Evolutionary conservation across 1,140 invertebrate genomes (phyloP), one percentile per base, ranked within the genome.

Genomic region (Macrocentrus cingulum): DNA sequence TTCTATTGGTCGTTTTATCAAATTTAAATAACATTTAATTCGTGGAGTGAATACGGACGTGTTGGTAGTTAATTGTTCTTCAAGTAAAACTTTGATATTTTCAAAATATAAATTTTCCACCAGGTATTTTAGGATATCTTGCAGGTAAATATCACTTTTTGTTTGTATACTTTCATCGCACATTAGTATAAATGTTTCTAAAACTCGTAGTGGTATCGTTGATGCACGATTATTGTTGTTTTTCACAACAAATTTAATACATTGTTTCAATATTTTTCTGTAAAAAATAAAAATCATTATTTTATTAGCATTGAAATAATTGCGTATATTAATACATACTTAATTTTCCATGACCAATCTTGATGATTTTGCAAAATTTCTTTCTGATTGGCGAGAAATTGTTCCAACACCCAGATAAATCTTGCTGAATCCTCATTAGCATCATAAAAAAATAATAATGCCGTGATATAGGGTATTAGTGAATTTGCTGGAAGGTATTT

Each of bases 401-500:
- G 74, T 61, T 86, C 81, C 32, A 85, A 82, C 58, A 87, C 69
- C 68, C 81, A 82, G 49, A 86, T 79, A 77, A 95, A 75, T 83
- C 91, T 85, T 39, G 81, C 76, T 41, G 80, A 79, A 82, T 95
- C 92, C 62, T 82, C 70, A 48, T 79, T 72, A 34, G 82, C 79
- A 70, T 87, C 81, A 73, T 91, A 94, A 76, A 94, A 94, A 67
- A 92, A 91, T 63, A 91, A 75, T 52, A 90, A 79, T 64, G 83
- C 87, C 34, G 80, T 80, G 41, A 88, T 71, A 58, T 87, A 81
- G 45, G 78, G 67, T 57, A 75, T 73, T 13, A 89, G 60, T 39
- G 83, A 74, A 18, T 84, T 76, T 49, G 83, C 64, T 64, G 82
- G 80, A 18, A 83, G 65, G 49, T 80, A 67, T 34, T 79, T 81